A percentile compares a stretch with the other conserved stretches of the same genome.
These are phyloP conservation scores for Calameuta filiformis DNA, from an alignment of 2,888 invertebrate genomes.

Conservation along the genomic window DNA sequence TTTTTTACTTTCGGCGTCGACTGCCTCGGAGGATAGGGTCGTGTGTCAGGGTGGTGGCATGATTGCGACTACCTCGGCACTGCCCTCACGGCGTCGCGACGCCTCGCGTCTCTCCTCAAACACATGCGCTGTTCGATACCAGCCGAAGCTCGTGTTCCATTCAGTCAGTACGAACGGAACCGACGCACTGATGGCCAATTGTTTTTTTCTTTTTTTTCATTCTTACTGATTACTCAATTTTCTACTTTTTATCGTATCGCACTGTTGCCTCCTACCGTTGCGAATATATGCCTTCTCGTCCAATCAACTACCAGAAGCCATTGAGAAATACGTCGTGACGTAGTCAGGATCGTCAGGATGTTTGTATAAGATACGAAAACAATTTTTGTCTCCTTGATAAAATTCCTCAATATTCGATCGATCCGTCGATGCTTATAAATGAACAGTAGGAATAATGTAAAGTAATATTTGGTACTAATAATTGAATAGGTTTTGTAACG, in stretches of 20 bases:
- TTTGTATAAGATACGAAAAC: background rate
- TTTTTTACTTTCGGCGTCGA: conserved; percentile 29
- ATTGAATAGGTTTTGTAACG: background rate
- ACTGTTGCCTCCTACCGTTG: background rate
- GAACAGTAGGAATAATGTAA: background rate
- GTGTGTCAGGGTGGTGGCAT: conserved; percentile 64
- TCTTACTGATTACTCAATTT: background rate
- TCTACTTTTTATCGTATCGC: background rate
- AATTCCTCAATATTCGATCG: background rate
- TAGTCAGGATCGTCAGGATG: background rate
- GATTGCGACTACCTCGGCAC: conserved; percentile 60
- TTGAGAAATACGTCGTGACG: background rate
- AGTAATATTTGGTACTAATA: background rate
- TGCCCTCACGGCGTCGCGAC: conserved; percentile 57
- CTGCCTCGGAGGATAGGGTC: conserved; percentile 46
- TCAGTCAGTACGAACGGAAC: conserved; percentile 3
- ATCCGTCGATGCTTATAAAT: background rate
- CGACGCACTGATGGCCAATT: background rate
- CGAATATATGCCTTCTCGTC: background rate
- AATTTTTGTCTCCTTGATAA: background rate
- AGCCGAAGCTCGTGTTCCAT: conserved; percentile 15
- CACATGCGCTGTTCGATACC: conserved; percentile 51
- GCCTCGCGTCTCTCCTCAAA: conserved; percentile 40
- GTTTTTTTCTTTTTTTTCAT: background rate
- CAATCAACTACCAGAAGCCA: background rate